These are phyloP conservation scores for Acheta domesticus DNA, from an alignment of 2,888 invertebrate genomes.

Conservation along the genomic window DNA sequence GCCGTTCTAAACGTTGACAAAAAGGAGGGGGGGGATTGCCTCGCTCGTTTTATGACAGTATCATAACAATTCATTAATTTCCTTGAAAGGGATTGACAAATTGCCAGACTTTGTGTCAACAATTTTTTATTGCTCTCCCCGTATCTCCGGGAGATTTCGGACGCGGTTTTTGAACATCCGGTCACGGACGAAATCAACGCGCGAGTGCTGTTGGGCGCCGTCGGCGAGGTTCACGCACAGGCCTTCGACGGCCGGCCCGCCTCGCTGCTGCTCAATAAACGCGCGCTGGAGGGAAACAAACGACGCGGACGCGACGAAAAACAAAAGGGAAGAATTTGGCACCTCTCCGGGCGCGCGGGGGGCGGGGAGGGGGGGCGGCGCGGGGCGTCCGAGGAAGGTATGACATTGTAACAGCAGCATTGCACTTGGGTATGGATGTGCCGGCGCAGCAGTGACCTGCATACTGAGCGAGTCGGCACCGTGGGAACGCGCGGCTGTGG, in stretches of 20 bases:
- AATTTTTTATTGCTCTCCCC: too few relatives aligned
- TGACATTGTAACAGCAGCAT: constrained; percentile 36
- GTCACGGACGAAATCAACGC: too few relatives aligned
- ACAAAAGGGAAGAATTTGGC: too few relatives aligned
- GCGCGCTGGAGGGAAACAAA: too few relatives aligned
- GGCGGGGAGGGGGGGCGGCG: constrained; percentile 33
- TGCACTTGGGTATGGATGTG: constrained; percentile 26
- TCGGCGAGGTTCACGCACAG: too few relatives aligned
- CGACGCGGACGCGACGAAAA: too few relatives aligned
- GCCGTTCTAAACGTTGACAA: constrained; percentile 19
- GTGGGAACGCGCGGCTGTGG: constrained; percentile 53
- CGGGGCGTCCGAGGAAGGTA: constrained; percentile 42
- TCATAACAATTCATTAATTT: neutral
- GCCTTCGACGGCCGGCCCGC: too few relatives aligned
- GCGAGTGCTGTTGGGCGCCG: too few relatives aligned
- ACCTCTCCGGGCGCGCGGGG: constrained; percentile 25
- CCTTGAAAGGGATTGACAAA: neutral
- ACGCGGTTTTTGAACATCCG: too few relatives aligned
- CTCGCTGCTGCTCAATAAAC: too few relatives aligned
- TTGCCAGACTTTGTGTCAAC: too few relatives aligned
- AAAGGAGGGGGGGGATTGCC: neutral
- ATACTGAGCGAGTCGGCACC: constrained; percentile 57
- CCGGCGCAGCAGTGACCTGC: constrained; percentile 51
- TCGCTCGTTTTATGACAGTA: neutral
- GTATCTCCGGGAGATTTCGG: too few relatives aligned